Conservation (phyloP, 2,113 vertebrate species). For the Rutilus rutilus region DNA sequence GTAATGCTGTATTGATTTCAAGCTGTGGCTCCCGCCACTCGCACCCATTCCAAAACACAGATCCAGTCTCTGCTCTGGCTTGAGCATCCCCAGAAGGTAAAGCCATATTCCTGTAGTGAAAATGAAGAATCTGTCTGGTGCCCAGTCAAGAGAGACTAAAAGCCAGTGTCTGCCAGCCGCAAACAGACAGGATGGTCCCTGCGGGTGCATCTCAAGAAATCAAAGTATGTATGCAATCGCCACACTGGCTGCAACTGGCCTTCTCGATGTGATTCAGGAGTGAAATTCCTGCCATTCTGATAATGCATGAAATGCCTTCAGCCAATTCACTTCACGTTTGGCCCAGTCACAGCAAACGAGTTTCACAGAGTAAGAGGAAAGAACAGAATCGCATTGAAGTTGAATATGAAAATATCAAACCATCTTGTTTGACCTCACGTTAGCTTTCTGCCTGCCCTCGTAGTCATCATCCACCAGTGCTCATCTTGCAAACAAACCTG, state of each 20-base stretch:
- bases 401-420: constrained; percentile 13
- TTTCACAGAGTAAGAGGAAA: constrained; percentile 36
- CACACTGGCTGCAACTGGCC: constrained; percentile 64
- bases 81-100: constrained; percentile 42
- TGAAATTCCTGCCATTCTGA: constrained; percentile 74
- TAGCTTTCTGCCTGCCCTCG: constrained; percentile 18
- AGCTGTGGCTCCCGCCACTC: constrained; percentile 41
- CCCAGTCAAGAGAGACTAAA: constrained; percentile 18
- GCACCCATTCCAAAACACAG: constrained; percentile 46
- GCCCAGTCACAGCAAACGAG: constrained; percentile 33
- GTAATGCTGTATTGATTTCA: constrained; percentile 59
- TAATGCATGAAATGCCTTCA: constrained; percentile 65
- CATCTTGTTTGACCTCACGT: constrained; percentile 11
- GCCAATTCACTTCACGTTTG: constrained; percentile 61
- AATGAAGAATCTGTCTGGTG: constrained; percentile 50
- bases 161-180: neutral
- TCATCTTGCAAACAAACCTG: constrained; percentile 20
- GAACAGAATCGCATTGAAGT: neutral
- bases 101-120: constrained; percentile 45
- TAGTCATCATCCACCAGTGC: constrained; percentile 23
- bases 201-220: constrained; percentile 57
- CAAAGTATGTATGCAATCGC: constrained; percentile 33
- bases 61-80: constrained; percentile 44
- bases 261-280: constrained; percentile 55
- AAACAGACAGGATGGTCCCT: neutral